These are phyloP conservation scores for Clarias batrachus DNA, from an alignment of 2,113 vertebrate genomes.

Conservation along the genomic window DNA sequence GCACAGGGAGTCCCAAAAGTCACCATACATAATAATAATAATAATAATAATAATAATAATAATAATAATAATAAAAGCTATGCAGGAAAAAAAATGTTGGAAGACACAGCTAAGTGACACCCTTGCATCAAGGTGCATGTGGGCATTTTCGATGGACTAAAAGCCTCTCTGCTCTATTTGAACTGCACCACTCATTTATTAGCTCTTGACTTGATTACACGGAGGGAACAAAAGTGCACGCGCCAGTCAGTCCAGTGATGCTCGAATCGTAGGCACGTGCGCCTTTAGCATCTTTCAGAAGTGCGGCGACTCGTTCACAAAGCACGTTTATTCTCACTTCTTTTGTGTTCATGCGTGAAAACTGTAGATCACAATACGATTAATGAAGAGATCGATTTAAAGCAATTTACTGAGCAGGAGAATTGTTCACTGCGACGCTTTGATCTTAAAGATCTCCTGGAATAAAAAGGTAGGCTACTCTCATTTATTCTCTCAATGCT, in stretches of 20 bases:
- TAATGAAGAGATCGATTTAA: not conserved
- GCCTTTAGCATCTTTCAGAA: constrained; percentile 1
- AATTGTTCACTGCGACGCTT: not conserved
- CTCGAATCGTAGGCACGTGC: constrained; percentile 21
- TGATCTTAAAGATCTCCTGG: not conserved
- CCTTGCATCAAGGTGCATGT: not conserved
- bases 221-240: not conserved
- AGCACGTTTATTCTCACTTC: constrained; percentile 14
- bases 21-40: too few species aligned
- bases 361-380: not conserved
- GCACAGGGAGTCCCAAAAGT: too few species aligned
- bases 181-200: constrained; percentile 7
- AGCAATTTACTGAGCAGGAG: not conserved
- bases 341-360: not conserved
- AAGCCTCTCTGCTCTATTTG: not conserved
- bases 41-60: too few species aligned
- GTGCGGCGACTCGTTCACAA: not conserved
- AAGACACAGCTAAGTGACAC: too few species aligned
- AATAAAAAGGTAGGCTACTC: not conserved
- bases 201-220: not conserved
- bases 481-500: not conserved
- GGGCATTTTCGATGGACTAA: not conserved
- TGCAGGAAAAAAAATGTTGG: too few species aligned
- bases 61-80: too few species aligned
- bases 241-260: not conserved